phyloP scores from a whole-genome alignment of 2,113 vertebrate species.

The Tragelaphus scriptus region DNA sequence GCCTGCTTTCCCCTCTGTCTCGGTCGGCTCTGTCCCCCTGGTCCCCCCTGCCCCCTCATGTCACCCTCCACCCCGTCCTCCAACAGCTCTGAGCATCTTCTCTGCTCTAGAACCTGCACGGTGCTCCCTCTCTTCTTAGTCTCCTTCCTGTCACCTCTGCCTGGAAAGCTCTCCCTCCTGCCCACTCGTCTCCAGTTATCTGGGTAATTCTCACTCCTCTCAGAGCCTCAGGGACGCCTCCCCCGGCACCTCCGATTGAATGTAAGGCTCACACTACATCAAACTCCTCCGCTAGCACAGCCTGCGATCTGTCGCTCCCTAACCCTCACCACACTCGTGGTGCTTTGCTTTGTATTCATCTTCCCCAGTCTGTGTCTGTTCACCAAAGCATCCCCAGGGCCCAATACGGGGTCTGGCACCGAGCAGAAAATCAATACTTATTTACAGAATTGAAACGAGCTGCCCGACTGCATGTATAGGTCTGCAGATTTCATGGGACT shows the following conservation, averaged over 20 bases:
- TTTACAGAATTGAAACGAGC: not conserved
- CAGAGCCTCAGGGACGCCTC: not conserved
- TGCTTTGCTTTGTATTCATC: not conserved
- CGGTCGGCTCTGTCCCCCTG: not conserved
- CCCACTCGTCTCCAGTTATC: not conserved
- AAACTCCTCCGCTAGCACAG: not conserved
- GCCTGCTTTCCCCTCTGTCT: not conserved
- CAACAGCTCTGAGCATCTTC: not conserved
- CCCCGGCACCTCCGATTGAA: not conserved
- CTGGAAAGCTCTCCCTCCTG: not conserved
- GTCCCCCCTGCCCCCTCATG: not conserved
- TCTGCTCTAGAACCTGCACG: accelerated
- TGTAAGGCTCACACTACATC: not conserved
- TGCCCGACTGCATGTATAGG: no score
- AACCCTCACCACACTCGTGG: not conserved
- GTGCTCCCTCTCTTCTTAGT: not conserved
- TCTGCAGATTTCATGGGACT: not conserved
- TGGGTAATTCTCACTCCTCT: not conserved
- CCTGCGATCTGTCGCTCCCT: not conserved
- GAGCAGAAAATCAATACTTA: not conserved
- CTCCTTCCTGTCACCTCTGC: not conserved
- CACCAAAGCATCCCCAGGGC: not conserved
- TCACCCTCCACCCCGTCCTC: no score
- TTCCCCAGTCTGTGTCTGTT: not conserved
- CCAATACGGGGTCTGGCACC: not conserved